Percentiles rank a stretch among this genome's conserved stretches.
Conservation (phyloP, 2,888 invertebrate species). For the Heliconius sara region DNA sequence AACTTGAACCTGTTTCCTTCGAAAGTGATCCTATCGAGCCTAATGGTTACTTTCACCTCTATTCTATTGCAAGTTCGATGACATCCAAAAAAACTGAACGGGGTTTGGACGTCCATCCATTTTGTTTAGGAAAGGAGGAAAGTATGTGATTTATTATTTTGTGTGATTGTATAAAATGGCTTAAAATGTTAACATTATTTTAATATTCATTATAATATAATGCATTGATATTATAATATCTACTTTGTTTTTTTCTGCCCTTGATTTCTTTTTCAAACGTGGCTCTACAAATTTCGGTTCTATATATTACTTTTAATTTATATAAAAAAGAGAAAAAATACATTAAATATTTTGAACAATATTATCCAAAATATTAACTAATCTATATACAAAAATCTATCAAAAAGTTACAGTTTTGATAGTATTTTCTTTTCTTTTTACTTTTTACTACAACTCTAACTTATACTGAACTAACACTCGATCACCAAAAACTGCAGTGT, state of each 20-base stretch:
- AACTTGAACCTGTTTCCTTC: conserved; percentile 22
- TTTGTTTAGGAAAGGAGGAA: background rate
- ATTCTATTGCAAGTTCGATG: conserved; percentile 16
- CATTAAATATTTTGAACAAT: background rate
- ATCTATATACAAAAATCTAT: too few relatives aligned
- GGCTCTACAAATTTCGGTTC: too few relatives aligned
- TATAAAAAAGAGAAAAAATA: background rate
- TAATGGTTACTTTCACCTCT: conserved; percentile 44
- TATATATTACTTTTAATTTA: too few relatives aligned
- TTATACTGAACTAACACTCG: conserved; percentile 22
- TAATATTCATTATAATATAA: too few relatives aligned
- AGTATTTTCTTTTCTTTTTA: background rate
- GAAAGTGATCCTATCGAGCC: conserved; percentile 34
- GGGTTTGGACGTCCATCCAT: background rate
- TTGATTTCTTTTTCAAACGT: too few relatives aligned
- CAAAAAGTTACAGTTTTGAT: background rate
- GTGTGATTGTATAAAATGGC: too few relatives aligned
- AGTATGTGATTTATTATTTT: background rate
- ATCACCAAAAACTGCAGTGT: conserved; percentile 73
- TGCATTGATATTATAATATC: too few relatives aligned
- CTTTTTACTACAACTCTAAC: background rate
- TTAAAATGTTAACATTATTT: too few relatives aligned
- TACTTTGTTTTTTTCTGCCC: too few relatives aligned
- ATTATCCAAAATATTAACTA: background rate
- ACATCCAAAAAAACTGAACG: conserved; percentile 22